Conservation (phyloP, 1,140 invertebrate genomes). For the Antheraea pernyi region DNA sequence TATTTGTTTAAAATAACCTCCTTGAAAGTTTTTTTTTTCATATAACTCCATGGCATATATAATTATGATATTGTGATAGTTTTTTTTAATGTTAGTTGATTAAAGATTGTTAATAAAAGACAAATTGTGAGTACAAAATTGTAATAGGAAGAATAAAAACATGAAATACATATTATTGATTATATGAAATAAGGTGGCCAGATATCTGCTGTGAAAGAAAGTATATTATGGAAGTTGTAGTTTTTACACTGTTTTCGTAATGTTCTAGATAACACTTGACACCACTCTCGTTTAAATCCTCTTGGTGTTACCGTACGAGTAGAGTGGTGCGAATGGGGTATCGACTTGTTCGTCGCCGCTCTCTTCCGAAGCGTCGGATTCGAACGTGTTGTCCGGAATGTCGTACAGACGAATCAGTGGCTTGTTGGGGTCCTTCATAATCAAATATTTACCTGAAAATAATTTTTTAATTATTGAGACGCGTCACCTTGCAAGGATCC, state of each 20-base stretch:
- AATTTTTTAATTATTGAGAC: background rate
- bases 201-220: background rate
- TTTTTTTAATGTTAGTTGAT: background rate
- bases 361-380: constrained; percentile 97
- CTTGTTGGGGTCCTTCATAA: constrained; percentile 99
- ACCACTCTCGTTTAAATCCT: constrained; percentile 50
- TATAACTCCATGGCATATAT: too few species aligned
- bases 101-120: constrained; percentile 1
- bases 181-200: constrained; percentile 12
- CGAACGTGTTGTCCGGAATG: constrained; percentile 98
- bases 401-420: constrained; percentile 97
- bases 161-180: constrained; percentile 45
- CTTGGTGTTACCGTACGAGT: constrained; percentile 73
- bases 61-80: too few species aligned
- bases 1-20: too few species aligned
- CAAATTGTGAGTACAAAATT: constrained; percentile 54
- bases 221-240: background rate
- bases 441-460: constrained; percentile 89
- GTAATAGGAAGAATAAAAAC: constrained; percentile 63
- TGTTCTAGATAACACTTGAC: background rate
- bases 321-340: constrained; percentile 79
- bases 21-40: too few species aligned
- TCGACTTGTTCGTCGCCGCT: constrained; percentile 89
- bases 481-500: too few species aligned
- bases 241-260: background rate